Conservation (phyloP, 1,140 invertebrate species). For the Ylistrum balloti region DNA sequence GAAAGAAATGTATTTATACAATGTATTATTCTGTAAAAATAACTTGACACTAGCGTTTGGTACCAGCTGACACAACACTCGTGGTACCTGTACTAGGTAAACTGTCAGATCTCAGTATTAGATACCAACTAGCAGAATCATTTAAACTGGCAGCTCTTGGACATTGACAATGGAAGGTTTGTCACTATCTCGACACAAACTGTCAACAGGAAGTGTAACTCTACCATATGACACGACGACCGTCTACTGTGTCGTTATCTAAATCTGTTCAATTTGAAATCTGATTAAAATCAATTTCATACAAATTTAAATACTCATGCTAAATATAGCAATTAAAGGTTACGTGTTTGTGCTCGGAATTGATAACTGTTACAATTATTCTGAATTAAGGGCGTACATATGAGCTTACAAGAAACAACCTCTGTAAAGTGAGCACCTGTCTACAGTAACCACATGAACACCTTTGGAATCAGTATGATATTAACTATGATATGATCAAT, state of each 20-base stretch:
- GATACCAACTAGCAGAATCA: neutral
- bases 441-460: no score
- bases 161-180: neutral
- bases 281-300: slow-evolving; percentile 10
- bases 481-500: no score
- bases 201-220: neutral
- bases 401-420: no score
- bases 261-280: neutral
- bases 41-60: neutral
- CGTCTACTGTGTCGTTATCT: neutral
- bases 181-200: slow-evolving; percentile 31
- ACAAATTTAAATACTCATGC: slow-evolving; percentile 6
- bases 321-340: neutral
- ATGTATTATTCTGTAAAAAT: neutral
- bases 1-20: neutral
- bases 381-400: no score
- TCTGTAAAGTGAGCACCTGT: no score
- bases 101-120: neutral
- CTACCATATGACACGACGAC: neutral
- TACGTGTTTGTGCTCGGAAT: no score
- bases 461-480: no score
- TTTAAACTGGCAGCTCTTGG: slow-evolving; percentile 3
- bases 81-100: neutral
- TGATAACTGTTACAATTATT: no score
- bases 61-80: neutral